Percentiles rank a stretch among this genome's conserved stretches.
phyloP scores from a whole-genome alignment of 1,140 invertebrate genomes.

The Habropoda laboriosa region DNA sequence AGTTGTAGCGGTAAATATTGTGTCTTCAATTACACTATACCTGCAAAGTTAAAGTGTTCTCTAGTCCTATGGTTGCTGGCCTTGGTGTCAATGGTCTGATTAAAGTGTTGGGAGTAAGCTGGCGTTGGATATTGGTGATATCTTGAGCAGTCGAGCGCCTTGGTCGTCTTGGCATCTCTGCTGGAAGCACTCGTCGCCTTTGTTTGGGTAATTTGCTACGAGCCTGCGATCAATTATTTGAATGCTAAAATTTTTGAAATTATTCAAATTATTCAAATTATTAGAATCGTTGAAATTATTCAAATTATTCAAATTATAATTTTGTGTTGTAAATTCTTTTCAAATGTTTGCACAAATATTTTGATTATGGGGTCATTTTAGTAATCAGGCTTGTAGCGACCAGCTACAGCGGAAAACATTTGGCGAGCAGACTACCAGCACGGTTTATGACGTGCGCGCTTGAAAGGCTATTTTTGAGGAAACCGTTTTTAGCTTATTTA shows the following conservation, averaged over 20 bases:
- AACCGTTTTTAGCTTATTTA: too few species aligned
- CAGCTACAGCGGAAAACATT: too few species aligned
- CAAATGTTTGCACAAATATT: too few species aligned
- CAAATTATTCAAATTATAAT: too few species aligned
- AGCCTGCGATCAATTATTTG: constrained; percentile 83
- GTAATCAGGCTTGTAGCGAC: too few species aligned
- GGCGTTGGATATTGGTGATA: constrained; percentile 8
- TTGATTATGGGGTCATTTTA: too few species aligned
- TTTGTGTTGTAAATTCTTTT: too few species aligned
- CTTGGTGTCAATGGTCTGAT: constrained; percentile 84
- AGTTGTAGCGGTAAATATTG: too few species aligned
- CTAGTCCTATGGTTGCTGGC: constrained; percentile 85
- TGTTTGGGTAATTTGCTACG: constrained; percentile 94
- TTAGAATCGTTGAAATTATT: too few species aligned
- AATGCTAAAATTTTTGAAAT: not conserved
- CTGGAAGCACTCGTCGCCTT: constrained; percentile 90
- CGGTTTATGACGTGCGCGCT: too few species aligned
- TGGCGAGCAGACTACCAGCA: too few species aligned
- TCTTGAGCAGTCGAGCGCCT: constrained; percentile 62
- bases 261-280: not conserved
- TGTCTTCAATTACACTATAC: constrained; percentile 34
- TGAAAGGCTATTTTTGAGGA: too few species aligned
- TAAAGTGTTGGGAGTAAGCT: constrained; percentile 51
- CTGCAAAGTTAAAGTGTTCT: constrained; percentile 86
- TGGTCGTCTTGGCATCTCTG: constrained; percentile 88